A percentile compares a stretch with the other conserved stretches of the same genome.
These are phyloP conservation scores for Ormyrus rosae DNA, from an alignment of 2,888 invertebrate genomes.

Conservation along the genomic window DNA sequence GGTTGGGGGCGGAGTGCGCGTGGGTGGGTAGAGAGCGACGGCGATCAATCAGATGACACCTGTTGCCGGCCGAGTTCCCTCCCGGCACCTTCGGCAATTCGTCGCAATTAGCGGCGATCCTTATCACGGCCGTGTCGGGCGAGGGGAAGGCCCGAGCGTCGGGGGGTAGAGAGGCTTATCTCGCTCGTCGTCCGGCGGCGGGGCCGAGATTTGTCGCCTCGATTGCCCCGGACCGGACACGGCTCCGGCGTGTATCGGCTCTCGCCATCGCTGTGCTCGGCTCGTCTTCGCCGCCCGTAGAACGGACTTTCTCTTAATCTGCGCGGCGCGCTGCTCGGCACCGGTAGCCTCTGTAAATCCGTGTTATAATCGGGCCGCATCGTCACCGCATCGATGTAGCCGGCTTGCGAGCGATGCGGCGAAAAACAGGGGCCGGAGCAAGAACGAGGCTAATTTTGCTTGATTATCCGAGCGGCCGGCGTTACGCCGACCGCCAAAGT, in stretches of 20 bases:
- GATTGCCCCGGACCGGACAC: not conserved
- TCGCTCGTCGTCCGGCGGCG: not conserved
- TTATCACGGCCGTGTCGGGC: constrained; percentile 63
- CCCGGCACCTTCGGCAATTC: constrained; percentile 72
- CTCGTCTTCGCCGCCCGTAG: no score
- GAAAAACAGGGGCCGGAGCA: no score
- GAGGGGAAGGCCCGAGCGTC: not conserved
- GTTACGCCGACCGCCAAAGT: not conserved
- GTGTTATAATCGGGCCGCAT: no score
- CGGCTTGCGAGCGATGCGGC: no score
- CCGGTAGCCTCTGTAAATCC: no score
- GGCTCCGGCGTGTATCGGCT: no score
- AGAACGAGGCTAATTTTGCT: no score
- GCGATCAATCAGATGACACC: constrained; percentile 76
- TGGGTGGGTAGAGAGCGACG: constrained; percentile 67
- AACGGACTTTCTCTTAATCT: no score
- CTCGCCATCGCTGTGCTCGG: no score
- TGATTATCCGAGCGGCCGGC: not conserved
- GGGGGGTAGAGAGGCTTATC: constrained; percentile 6
- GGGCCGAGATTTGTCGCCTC: constrained; percentile 12
- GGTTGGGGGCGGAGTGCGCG: constrained; percentile 65
- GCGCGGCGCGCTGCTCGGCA: no score
- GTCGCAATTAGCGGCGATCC: constrained; percentile 73
- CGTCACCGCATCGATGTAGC: no score
- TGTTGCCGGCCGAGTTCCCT: constrained; percentile 66